phyloP scores from a whole-genome alignment of 2,113 vertebrate genomes.

The Eulacestoma nigropectus region DNA sequence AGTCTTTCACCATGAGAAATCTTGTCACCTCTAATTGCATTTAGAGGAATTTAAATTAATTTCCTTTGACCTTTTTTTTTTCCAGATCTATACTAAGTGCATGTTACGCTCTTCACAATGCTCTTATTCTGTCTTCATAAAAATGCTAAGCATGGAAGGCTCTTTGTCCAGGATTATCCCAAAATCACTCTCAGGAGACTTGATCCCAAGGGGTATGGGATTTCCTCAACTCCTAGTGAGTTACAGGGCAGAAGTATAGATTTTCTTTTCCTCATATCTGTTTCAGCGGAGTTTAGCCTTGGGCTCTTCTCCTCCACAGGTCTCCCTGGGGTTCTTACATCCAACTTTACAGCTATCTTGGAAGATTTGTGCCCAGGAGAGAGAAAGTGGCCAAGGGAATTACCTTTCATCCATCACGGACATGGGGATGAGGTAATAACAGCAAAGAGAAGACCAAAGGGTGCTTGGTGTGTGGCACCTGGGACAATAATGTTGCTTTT shows the following conservation, averaged over 20 bases:
- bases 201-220: background rate
- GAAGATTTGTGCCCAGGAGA: background rate
- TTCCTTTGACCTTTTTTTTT: slow-evolving; percentile 60
- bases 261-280: background rate
- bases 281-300: background rate
- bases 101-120: background rate
- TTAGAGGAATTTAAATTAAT: slow-evolving; percentile 61
- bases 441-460: background rate
- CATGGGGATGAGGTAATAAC: background rate
- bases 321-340: background rate
- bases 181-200: background rate
- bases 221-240: background rate
- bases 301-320: background rate
- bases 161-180: slow-evolving; percentile 15
- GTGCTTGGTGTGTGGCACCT: background rate
- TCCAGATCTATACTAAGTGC: slow-evolving; percentile 21
- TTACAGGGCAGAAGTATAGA: background rate
- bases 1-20: slow-evolving; percentile 57
- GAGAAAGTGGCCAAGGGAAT: background rate
- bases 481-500: background rate
- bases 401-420: background rate
- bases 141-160: background rate
- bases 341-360: background rate
- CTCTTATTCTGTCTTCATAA: background rate
- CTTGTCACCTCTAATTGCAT: slow-evolving; percentile 58